Evolutionary conservation across 2,888 invertebrate genomes (phyloP).

Genomic region (Neria commutata): DNA sequence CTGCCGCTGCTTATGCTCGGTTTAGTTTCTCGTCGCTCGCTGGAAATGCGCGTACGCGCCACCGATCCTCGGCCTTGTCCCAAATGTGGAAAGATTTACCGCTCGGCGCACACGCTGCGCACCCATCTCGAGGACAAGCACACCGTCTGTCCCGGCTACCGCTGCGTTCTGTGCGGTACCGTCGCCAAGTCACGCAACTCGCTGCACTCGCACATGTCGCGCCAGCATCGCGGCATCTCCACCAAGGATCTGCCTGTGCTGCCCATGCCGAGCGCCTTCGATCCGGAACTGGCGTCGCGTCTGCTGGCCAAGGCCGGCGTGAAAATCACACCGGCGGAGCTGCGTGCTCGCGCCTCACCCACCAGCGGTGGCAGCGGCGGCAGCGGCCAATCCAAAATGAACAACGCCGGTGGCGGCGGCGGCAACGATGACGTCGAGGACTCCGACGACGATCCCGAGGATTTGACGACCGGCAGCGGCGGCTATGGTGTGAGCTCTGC

Average conservation of each 20-base stretch:
- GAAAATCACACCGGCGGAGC: conserved; percentile 82
- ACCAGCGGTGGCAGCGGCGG: conserved; percentile 70
- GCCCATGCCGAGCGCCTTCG: conserved; percentile 91
- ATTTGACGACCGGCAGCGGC: conserved; percentile 69
- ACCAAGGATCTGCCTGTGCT: conserved; percentile 91
- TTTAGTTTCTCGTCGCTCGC: conserved; percentile 76
- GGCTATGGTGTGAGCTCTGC: conserved; percentile 38
- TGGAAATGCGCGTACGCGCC: conserved; percentile 87
- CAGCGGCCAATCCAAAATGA: conserved; percentile 10
- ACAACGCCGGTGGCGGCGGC: conserved; percentile 19
- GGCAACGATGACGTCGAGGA: conserved; percentile 67
- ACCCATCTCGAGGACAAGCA: conserved; percentile 94
- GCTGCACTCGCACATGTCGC: conserved; percentile 91
- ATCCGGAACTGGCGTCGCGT: conserved; percentile 86
- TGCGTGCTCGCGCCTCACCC: conserved; percentile 83
- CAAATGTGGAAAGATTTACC: conserved; percentile 90
- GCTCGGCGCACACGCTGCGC: conserved; percentile 87
- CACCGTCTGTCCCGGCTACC: conserved; percentile 89
- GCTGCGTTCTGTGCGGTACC: conserved; percentile 90
- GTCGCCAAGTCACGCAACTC: conserved; percentile 92
- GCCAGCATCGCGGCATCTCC: conserved; percentile 90
- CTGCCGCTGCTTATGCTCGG: conserved; percentile 32
- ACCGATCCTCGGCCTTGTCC: conserved; percentile 92
- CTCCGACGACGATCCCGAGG: conserved; percentile 77
- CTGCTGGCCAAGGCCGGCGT: conserved; percentile 87